Base-by-base conservation (phyloP, 2,888 invertebrate species). In the Eristalis tenax region DNA sequence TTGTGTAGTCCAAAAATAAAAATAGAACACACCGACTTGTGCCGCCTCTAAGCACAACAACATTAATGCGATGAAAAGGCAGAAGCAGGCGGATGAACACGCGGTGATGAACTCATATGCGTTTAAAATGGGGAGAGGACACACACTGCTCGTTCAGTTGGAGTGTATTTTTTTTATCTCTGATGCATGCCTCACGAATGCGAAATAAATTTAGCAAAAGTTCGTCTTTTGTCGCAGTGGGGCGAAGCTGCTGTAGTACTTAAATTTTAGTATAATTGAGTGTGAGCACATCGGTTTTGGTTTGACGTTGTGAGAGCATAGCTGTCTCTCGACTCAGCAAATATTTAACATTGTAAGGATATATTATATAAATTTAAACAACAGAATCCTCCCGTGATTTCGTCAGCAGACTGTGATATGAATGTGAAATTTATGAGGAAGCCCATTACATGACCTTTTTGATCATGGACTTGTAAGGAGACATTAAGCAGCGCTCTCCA, bases 1-100 rank as follows among this genome's bases (percentile, higher is more conserved):
- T 66, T 18, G 74, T 74, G 66, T 73, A 28, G 73, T 81, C 73
- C 64, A 81, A 70, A 82, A 78, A 82, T 82, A 86, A 75, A 86
- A 78, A 86, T 82, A 82, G 86, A 82, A 78, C 64, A 84, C 56
- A 64, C 74, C 68, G 63, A 38, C 38, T 38, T 38, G 43, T 43
- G 43, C 43, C 43, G 43, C 43, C 43, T 59, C 69, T 64, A 28
- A 77, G 74, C 65, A 50, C 38, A 43, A 66, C 38, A 59, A 70
- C 22, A 74, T 61, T 38, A 66, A 13, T 23, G 22, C 43, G 43
- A 65, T 23, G 38, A 64, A n/a, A 43, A 35, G 68, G 43, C 64
- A 26, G 5, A 32, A 32, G 32, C 40, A 69, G 38, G 8, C 32
- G 32, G 43, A 43, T n/a, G 15, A n/a, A 18, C n/a, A 43, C 32